Evolutionary conservation across 2,888 invertebrate genomes (phyloP).

Genomic region (Automeris io): DNA sequence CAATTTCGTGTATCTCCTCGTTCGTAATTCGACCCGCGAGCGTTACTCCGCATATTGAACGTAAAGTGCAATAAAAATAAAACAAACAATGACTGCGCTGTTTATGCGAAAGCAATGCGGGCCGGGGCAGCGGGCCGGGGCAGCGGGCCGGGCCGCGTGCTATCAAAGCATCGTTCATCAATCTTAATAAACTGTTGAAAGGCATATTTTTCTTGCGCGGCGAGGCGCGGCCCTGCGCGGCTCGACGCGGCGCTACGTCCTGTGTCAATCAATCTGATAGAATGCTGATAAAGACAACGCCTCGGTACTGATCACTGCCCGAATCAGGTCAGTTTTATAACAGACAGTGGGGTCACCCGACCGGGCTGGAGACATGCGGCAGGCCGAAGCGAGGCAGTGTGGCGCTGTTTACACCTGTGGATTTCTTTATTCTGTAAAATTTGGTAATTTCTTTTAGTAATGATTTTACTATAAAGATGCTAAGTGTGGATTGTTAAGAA

Average conservation of each 20-base stretch:
- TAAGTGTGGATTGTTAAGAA: too few species aligned
- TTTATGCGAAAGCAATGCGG: slow-evolving; percentile 26
- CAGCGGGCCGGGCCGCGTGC: slow-evolving; percentile 14
- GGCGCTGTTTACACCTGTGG: too few species aligned
- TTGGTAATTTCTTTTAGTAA: background rate
- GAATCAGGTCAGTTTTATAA: too few species aligned
- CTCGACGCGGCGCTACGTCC: slow-evolving; percentile 21
- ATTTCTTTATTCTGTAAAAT: too few species aligned
- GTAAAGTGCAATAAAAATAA: slow-evolving; percentile 1
- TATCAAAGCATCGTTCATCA: slow-evolving; percentile 37
- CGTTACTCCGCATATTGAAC: too few species aligned
- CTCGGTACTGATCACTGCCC: slow-evolving; percentile 4
- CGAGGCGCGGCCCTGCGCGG: slow-evolving; percentile 18
- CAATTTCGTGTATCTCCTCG: too few species aligned
- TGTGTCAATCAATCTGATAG: slow-evolving; percentile 60
- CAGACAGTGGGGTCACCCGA: too few species aligned
- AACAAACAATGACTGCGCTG: slow-evolving; percentile 18
- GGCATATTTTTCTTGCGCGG: slow-evolving; percentile 63
- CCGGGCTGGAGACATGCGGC: too few species aligned
- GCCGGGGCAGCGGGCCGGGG: slow-evolving; percentile 31
- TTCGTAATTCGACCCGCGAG: too few species aligned
- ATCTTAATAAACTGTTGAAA: slow-evolving; percentile 64
- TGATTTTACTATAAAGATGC: background rate
- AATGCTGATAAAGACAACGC: slow-evolving; percentile 34
- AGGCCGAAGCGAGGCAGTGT: too few species aligned